A percentile compares a stretch with the other conserved stretches of the same genome.
Evolutionary conservation across 2,113 vertebrate genomes (phyloP).

Genomic region (Phocoena sinus): DNA sequence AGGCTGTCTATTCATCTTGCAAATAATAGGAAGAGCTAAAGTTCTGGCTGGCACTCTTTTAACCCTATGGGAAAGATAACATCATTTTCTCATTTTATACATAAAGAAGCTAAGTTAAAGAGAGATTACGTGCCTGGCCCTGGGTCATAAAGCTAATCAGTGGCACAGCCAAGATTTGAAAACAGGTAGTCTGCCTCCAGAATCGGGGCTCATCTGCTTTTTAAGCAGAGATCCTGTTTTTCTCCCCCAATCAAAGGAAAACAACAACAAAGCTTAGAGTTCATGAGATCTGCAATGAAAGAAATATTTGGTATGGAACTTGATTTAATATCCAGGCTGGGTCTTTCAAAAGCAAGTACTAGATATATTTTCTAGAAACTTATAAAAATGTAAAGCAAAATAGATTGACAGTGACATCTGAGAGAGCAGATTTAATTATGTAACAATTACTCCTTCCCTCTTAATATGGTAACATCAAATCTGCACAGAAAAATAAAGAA

Average conservation of each 20-base stretch:
- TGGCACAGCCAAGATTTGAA: not conserved
- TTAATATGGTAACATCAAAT: constrained; percentile 9
- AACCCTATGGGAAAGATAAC: not conserved
- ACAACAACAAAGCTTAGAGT: not conserved
- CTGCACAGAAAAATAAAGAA: not conserved
- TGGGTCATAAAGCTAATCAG: not conserved
- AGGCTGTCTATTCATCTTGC: not conserved
- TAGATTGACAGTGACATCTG: not conserved
- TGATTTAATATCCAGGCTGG: not conserved
- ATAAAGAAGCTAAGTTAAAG: not conserved
- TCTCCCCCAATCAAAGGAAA: not conserved
- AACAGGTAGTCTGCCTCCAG: not conserved
- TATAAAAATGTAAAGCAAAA: constrained; percentile 15
- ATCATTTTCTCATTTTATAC: not conserved
- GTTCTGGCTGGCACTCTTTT: not conserved
- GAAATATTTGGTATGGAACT: not conserved
- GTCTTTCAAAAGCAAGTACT: constrained; percentile 40
- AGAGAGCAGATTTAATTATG: constrained; percentile 37
- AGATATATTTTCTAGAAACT: not conserved
- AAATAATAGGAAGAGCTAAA: not conserved
- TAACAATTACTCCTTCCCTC: constrained; percentile 1
- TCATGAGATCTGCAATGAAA: not conserved
- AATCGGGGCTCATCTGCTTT: not conserved
- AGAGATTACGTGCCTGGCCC: not conserved
- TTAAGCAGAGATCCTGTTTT: not conserved